Base-by-base conservation (phyloP, 2,113 vertebrate species). In the Sprattus sprattus region DNA sequence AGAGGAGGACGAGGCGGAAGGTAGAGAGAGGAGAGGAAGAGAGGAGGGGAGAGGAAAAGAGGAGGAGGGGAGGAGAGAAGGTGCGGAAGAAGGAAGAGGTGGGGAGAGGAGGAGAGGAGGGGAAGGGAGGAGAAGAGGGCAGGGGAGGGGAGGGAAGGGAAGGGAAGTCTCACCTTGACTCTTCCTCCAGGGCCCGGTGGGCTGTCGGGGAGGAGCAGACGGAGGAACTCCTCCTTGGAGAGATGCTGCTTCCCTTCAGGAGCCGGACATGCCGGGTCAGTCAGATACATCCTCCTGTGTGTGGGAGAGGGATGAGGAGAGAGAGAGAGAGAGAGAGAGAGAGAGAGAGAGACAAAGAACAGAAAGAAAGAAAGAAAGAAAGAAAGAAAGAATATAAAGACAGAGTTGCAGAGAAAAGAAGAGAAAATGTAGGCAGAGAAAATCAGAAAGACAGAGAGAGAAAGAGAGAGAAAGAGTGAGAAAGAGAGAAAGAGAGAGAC, bases 201-300 rank as follows among this genome's bases (percentile, higher is more conserved):
- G 86, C 89, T 95, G 83, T 95, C 95, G 4, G 95, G 95, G 64
- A 96, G 90, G 93, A 96, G 95, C 92, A 96, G 0, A 87, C 95
- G 95, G 89, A 97, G 90, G 87, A 96, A 96, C 47, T 95, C 95
- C 90, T 96, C 96, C 93, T 96, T 97, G 75, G 95, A 94, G 50
- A 97, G 91, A 20, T 94, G 89, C 28, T 94, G 94, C 8, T 94
- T 95, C 57, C 91, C 87, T 81, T 91, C 95, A 83, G 92, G 91
- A 45, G 86, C 84, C 92, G 94, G 54, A 89, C 93, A 75, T 25
- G 94, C 92, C 90, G 87, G 82, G 94, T 89, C 91, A 81, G 94
- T 92, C 87, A 95, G 82, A 82, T 95, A 95, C 0, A 96, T 91
- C 84, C 94, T 94, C 94, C 88, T 75, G 85, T 84, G 94, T 28